Conservation (phyloP, 2,113 vertebrate genomes). For the Hemiscyllium ocellatum region DNA sequence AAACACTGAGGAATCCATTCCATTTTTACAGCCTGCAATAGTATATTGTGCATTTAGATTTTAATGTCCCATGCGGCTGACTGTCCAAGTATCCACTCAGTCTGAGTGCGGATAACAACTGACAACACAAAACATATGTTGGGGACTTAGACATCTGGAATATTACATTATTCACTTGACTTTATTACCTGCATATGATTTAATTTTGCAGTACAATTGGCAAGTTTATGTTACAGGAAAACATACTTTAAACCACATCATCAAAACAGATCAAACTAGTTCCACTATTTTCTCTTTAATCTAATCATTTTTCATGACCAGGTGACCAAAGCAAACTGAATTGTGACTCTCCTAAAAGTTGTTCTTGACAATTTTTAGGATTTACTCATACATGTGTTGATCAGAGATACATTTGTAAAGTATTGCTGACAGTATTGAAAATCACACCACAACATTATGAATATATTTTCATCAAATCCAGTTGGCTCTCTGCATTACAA, state of each 20-base stretch:
- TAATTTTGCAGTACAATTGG: neutral
- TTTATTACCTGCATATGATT: constrained; percentile 36
- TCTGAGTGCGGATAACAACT: neutral
- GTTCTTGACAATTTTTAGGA: neutral
- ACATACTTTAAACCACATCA: neutral
- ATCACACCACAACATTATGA: neutral
- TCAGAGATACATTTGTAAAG: neutral
- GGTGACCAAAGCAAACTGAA: neutral
- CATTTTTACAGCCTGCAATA: constrained; percentile 1
- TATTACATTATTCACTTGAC: constrained; percentile 1
- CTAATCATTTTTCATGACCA: neutral
- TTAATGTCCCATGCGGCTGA: neutral
- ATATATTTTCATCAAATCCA: neutral
- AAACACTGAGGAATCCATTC: constrained; percentile 34
- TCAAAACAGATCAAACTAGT: neutral
- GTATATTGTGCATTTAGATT: neutral
- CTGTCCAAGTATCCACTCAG: constrained; percentile 12
- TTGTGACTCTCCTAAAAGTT: neutral
- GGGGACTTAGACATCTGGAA: constrained; percentile 26
- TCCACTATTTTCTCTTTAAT: neutral
- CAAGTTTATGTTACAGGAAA: neutral
- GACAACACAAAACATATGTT: constrained; percentile 28
- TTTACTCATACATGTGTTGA: neutral
- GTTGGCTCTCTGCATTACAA: neutral
- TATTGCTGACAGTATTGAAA: neutral